Conservation (phyloP, 2,888 invertebrate genomes). For the Drosophila mimica region DNA sequence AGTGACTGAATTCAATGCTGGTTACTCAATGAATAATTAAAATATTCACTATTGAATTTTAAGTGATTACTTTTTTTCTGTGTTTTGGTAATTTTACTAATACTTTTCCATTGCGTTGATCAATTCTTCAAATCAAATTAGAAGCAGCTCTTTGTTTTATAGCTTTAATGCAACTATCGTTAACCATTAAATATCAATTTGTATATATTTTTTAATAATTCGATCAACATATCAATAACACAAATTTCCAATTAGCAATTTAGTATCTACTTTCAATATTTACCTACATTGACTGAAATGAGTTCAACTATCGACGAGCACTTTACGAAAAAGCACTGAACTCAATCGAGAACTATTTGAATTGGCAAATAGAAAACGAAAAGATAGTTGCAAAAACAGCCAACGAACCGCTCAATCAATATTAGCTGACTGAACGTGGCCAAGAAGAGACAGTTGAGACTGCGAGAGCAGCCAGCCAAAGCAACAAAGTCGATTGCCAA, state of each 20-base stretch:
- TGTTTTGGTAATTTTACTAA: background rate
- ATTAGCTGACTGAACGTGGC: constrained; percentile 49
- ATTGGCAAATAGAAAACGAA: constrained; percentile 58
- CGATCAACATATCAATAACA: background rate
- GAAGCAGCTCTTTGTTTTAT: background rate
- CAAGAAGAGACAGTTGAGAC: constrained; percentile 28
- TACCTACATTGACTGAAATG: constrained; percentile 29
- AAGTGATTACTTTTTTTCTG: background rate
- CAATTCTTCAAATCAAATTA: background rate
- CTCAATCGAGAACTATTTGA: constrained; percentile 71
- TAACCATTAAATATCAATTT: background rate
- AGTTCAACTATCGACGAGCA: constrained; percentile 22
- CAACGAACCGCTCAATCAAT: constrained; percentile 46
- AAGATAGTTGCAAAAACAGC: constrained; percentile 20
- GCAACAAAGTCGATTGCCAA: background rate
- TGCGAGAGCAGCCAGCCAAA: constrained; percentile 11
- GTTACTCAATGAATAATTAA: background rate
- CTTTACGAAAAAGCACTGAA: constrained; percentile 42
- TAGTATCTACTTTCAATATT: background rate
- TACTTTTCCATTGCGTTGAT: background rate
- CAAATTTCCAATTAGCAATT: background rate
- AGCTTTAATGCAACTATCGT: background rate
- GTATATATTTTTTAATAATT: background rate
- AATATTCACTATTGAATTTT: background rate
- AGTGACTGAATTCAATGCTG: background rate